A percentile compares a stretch with the other conserved stretches of the same genome.
These are phyloP conservation scores for Mastomys coucha DNA, from an alignment of 2,113 vertebrate genomes.

Conservation along the genomic window DNA sequence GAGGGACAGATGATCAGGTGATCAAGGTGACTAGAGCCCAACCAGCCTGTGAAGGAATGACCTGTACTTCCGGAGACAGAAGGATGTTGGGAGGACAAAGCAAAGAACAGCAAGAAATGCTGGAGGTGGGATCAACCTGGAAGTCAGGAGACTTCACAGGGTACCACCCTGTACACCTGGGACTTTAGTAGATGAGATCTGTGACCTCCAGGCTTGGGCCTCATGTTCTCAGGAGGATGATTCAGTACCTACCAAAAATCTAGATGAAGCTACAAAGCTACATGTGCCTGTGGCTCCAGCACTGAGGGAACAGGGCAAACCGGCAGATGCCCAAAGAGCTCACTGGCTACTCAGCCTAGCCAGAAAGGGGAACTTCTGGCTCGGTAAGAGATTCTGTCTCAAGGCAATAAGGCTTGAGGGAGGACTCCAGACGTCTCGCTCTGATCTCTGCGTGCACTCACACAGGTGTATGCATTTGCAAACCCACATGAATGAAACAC, in stretches of 20 bases:
- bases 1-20: fast-evolving
- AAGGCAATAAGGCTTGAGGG: background rate
- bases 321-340: background rate
- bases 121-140: background rate
- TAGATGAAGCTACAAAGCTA: background rate
- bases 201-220: background rate
- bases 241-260: background rate
- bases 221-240: background rate
- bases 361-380: background rate
- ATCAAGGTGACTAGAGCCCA: background rate
- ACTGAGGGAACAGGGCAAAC: background rate
- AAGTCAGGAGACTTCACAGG: background rate
- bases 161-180: background rate
- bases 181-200: background rate
- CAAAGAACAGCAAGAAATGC: fast-evolving
- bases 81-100: background rate
- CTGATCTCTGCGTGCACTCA: background rate
- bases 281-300: background rate
- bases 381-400: background rate
- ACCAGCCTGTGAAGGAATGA: background rate
- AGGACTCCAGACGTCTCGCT: background rate
- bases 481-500: too few species aligned
- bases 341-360: too few species aligned
- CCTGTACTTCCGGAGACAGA: background rate
- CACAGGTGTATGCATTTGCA: background rate